Evolutionary conservation across 2,888 invertebrate species (phyloP), one percentile per base, ranked within the genome.

Genomic region (Schizaphis graminum): DNA sequence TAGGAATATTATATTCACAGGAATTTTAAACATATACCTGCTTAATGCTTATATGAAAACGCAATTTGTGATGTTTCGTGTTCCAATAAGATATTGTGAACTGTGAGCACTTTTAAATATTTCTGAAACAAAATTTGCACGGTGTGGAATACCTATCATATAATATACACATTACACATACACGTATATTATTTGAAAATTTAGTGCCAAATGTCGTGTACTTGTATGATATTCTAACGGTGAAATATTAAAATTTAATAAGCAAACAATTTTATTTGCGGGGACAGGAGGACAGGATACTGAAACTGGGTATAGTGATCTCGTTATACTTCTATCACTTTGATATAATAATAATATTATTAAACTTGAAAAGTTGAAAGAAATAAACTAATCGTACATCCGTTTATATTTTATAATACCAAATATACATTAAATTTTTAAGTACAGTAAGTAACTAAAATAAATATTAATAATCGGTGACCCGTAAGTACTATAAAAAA

Each of bases 131-230:
- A 53, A 53, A 53, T 53, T 53, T 53, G 16, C 53, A 16, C 11
- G 21, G 16, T n/a, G n/a, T 53, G 53, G 53, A 53, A 35, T 16
- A 16, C 16, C n/a, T 13, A n/a, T 3, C 13, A 77, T 53, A 53
- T 35, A 77, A 77, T 77, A 16, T 53, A 49, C 0, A n/a, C n/a
- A n/a, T n/a, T n/a, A n/a, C n/a, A 16, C n/a, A 77, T 35, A 77
- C n/a, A 16, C 0, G 7, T n/a, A 16, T 5, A 77, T 35, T 5
- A 77, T 77, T 77, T 77, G 13, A 35, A 35, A 3, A 67, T 67
- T 11, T n/a, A n/a, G 4, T 67, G 13, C 4, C 0, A n/a, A 13
- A 3, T n/a, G 11, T n/a, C n/a, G 11, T n/a, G 13, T n/a, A 47
- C 47, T 3, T 13, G 3, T 47, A 47, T n/a, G 0, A n/a, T 67